A percentile compares a stretch with the other conserved stretches of the same genome.
These are phyloP conservation scores for Eucera pruinosa DNA, from an alignment of 2,888 invertebrate genomes.

Conservation along the genomic window DNA sequence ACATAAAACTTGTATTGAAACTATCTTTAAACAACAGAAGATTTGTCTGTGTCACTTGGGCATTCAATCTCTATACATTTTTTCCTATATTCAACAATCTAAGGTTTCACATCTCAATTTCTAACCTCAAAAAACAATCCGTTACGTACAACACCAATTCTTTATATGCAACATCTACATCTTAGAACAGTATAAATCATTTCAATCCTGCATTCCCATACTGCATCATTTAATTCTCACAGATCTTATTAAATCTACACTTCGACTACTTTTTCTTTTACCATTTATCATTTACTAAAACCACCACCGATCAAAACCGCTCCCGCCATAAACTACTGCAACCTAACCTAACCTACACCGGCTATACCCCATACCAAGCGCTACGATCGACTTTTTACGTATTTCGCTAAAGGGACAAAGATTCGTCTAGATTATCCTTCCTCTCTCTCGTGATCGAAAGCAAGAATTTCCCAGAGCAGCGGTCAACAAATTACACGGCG, in stretches of 20 bases:
- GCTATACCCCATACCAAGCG: too few relatives aligned
- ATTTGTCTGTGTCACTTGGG: background rate
- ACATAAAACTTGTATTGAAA: too few relatives aligned
- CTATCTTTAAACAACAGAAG: too few relatives aligned
- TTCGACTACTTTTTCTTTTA: rapidly evolving
- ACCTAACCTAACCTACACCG: too few relatives aligned
- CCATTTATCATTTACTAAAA: background rate
- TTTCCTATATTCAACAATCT: too few relatives aligned
- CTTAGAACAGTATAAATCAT: background rate
- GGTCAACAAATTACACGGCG: constrained; percentile 52
- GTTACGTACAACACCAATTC: background rate
- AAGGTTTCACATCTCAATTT: background rate
- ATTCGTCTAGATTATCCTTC: too few relatives aligned
- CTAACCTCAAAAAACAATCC: background rate
- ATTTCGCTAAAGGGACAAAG: too few relatives aligned
- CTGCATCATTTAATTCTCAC: background rate
- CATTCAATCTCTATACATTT: too few relatives aligned
- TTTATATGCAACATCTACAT: background rate
- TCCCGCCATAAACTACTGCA: background rate
- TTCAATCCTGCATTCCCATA: background rate
- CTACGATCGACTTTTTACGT: background rate
- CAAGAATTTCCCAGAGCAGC: constrained; percentile 38
- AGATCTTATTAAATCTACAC: background rate
- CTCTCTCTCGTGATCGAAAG: background rate
- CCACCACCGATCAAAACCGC: background rate